Evolutionary conservation across 2,113 vertebrate genomes (phyloP).

Genomic region (Alaudala cheleensis): DNA sequence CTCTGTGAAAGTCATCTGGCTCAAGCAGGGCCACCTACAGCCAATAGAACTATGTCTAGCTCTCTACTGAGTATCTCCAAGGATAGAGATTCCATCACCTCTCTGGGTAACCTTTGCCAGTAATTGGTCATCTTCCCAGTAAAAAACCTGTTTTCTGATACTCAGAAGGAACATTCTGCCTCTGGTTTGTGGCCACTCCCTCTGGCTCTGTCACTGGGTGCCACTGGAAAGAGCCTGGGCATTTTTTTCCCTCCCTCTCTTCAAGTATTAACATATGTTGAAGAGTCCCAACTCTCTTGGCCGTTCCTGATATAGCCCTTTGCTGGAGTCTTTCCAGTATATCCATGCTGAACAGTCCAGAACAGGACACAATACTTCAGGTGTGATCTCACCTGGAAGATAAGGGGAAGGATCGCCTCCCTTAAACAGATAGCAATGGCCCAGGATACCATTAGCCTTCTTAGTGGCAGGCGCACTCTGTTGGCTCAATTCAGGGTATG

Average conservation of each 20-base stretch:
- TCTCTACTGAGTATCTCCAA: background rate
- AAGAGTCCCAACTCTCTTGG: background rate
- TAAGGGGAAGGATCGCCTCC: background rate
- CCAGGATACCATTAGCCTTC: background rate
- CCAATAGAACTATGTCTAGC: accelerated
- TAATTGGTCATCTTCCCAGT: background rate
- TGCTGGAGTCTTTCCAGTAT: background rate
- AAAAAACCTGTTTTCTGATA: background rate
- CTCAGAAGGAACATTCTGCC: background rate
- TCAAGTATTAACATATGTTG: background rate
- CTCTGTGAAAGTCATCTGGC: background rate
- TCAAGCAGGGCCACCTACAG: background rate
- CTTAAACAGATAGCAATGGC: background rate
- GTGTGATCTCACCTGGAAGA: background rate
- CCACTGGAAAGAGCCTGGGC: background rate
- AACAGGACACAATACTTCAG: background rate
- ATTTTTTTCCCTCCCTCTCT: background rate
- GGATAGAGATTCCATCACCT: background rate
- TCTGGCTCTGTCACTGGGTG: background rate
- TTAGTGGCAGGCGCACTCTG: background rate
- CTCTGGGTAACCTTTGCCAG: background rate
- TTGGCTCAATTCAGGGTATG: background rate
- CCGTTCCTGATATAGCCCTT: background rate
- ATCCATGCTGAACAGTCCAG: background rate
- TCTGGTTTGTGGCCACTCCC: background rate